phyloP scores from a whole-genome alignment of 2,797 vertebrate species.

The Onychomys leucogaster region DNA sequence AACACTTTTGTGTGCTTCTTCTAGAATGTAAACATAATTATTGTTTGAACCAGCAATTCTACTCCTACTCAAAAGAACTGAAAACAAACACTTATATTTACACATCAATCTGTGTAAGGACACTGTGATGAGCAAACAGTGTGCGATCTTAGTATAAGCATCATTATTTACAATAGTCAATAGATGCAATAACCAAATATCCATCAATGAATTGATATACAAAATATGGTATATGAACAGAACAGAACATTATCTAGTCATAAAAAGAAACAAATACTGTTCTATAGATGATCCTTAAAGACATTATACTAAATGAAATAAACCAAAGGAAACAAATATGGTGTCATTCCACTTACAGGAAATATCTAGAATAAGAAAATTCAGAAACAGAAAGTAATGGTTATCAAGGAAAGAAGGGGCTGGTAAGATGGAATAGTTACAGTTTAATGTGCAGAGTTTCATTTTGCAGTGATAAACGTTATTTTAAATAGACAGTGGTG shows the following conservation, averaged over 20 bases:
- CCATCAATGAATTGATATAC: not conserved
- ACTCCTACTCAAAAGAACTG: not conserved
- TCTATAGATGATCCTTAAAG: slow-evolving; percentile 10
- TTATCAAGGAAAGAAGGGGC: not conserved
- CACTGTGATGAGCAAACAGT: not conserved
- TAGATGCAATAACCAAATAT: not conserved
- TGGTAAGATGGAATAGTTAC: not conserved
- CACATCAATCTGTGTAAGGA: not conserved
- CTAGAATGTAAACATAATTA: slow-evolving; percentile 50
- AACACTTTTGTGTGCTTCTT: slow-evolving; percentile 18
- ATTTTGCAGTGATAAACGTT: not conserved
- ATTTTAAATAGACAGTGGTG: not conserved
- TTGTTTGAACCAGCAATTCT: not conserved
- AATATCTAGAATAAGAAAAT: slow-evolving; percentile 39
- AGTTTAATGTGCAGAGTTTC: not conserved
- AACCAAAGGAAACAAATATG: not conserved
- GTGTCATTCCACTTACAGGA: not conserved
- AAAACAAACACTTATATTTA: slow-evolving; percentile 33
- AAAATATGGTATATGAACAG: slow-evolving; percentile 13
- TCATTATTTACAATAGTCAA: slow-evolving; percentile 39
- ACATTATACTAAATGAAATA: not conserved
- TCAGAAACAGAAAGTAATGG: not conserved
- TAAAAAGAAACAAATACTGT: slow-evolving; percentile 12
- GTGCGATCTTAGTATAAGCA: not conserved
- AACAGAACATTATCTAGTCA: slow-evolving; percentile 41